Conservation (phyloP, 2,888 invertebrate species). For the Amorpha juglandis region DNA sequence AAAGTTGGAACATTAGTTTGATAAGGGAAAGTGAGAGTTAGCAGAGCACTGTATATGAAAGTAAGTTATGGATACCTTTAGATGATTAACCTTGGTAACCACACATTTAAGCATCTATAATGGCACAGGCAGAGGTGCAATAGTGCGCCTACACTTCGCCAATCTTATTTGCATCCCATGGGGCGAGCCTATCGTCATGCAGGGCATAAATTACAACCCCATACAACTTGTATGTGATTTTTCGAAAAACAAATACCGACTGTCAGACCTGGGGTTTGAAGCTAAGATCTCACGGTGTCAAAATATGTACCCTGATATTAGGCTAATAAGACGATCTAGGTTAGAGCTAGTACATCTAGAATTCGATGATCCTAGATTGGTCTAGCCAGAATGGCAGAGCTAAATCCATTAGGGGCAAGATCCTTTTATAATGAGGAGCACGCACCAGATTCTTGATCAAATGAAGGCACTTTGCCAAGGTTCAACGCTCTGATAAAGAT, state of each 20-base stretch:
- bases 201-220: no score
- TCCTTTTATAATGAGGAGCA: not conserved
- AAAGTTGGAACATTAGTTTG: constrained; percentile 63
- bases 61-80: constrained; percentile 11
- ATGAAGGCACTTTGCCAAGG: not conserved
- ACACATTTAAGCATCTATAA: no score
- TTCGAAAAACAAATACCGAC: not conserved
- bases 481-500: not conserved
- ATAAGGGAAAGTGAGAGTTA: constrained; percentile 53
- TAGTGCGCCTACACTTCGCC: not conserved
- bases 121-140: no score
- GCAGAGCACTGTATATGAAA: constrained; percentile 37
- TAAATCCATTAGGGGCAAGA: not conserved
- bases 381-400: not conserved
- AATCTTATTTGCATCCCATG: no score
- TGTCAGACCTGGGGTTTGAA: no score
- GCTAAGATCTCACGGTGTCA: no score
- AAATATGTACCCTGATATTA: no score
- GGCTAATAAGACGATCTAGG: no score
- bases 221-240: no score
- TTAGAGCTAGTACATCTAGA: no score
- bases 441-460: not conserved
- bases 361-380: no score
- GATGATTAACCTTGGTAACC: not conserved
- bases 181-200: no score